Evolutionary conservation across 2,888 invertebrate genomes (phyloP).

Genomic region (Cataglyphis altisquamis): DNA sequence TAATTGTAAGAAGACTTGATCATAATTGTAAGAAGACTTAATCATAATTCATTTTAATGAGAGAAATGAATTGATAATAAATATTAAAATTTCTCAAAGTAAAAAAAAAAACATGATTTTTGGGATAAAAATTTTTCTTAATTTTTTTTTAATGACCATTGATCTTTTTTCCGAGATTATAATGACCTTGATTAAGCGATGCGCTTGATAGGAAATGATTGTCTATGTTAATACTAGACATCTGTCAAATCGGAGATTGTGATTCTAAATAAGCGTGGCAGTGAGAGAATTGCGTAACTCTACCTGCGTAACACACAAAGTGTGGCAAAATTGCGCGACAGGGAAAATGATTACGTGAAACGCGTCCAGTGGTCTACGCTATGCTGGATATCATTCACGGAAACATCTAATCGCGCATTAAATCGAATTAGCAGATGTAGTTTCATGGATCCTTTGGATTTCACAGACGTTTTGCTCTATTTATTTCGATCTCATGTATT

Average conservation of each 20-base stretch:
- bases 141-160: not conserved
- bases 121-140: not conserved
- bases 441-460: not conserved
- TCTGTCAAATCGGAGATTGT: conserved; percentile 46
- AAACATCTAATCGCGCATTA: not conserved
- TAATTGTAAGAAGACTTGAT: not conserved
- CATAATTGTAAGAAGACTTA: too few relatives aligned
- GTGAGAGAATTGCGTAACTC: conserved; percentile 62
- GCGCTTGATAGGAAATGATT: not conserved
- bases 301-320: conserved; percentile 53
- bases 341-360: conserved; percentile 58
- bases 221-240: not conserved
- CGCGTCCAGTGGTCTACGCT: conserved; percentile 1
- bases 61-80: not conserved
- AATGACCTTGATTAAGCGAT: not conserved
- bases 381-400: conserved; percentile 16
- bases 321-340: conserved; percentile 66
- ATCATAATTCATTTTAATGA: not conserved
- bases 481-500: not conserved
- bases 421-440: conserved; percentile 1
- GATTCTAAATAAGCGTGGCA: conserved; percentile 60
- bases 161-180: not conserved
- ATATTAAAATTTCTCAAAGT: not conserved
- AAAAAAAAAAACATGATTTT: not conserved
- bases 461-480: not conserved